Evolutionary conservation across 2,113 vertebrate species (phyloP).

Genomic region (Lampris megalopsis): DNA sequence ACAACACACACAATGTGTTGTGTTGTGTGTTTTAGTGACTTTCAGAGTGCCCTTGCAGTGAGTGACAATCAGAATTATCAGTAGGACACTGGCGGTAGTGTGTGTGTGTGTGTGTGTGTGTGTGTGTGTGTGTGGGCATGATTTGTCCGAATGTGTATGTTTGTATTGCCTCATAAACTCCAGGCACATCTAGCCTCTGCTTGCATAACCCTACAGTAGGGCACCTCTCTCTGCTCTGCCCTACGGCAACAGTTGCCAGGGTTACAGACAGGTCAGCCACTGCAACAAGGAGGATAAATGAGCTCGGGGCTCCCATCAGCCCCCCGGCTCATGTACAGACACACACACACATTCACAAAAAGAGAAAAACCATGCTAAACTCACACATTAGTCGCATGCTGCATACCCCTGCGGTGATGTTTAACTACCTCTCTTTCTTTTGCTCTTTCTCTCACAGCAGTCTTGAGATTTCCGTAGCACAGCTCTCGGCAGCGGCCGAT

Average conservation of each 20-base stretch:
- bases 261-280: slow-evolving; percentile 67
- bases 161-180: slow-evolving; percentile 51
- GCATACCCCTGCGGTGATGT: neutral
- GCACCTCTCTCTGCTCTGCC: slow-evolving; percentile 49
- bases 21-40: slow-evolving; percentile 10
- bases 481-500: neutral
- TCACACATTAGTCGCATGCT: too few relatives aligned
- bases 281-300: slow-evolving; percentile 63
- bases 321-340: slow-evolving; percentile 43
- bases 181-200: slow-evolving; percentile 50
- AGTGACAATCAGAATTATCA: slow-evolving; percentile 40
- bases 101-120: slow-evolving; percentile 25
- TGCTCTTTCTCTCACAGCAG: slow-evolving; percentile 5
- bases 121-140: neutral
- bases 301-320: slow-evolving; percentile 66
- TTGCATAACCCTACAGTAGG: slow-evolving; percentile 69
- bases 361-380: neutral
- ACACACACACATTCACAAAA: slow-evolving; percentile 9
- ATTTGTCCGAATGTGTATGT: neutral
- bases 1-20: neutral
- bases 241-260: slow-evolving; percentile 67
- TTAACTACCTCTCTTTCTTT: neutral
- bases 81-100: slow-evolving; percentile 36
- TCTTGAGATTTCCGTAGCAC: neutral
- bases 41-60: slow-evolving; percentile 43